phyloP scores from a whole-genome alignment of 2,797 vertebrate species.

The Sebastes itinus region DNA sequence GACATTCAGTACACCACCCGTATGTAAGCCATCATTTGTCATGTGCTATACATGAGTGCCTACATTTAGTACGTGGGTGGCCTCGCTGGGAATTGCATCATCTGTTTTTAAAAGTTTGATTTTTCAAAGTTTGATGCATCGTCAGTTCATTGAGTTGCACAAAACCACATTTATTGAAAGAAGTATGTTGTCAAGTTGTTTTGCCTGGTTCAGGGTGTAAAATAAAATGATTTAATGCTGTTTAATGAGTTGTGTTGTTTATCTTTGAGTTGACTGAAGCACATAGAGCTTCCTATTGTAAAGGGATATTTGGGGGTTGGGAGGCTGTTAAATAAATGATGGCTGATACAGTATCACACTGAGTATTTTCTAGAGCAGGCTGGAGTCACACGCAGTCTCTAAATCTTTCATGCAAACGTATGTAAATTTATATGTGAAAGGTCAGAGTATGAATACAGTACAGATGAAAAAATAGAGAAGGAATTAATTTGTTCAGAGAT shows the following conservation, averaged over 20 bases:
- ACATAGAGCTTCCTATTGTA: constrained; percentile 1
- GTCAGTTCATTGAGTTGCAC: not conserved
- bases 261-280: constrained; percentile 1
- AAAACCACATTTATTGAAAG: not conserved
- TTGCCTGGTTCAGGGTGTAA: not conserved
- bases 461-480: not conserved
- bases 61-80: not conserved
- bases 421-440: not conserved
- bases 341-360: constrained; percentile 23
- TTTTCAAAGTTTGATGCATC: not conserved
- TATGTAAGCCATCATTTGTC: not conserved
- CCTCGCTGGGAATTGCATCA: not conserved
- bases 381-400: constrained; percentile 6
- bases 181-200: not conserved
- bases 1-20: not conserved
- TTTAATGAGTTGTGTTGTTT: constrained; percentile 6
- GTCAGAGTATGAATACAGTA: not conserved
- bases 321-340: constrained; percentile 48
- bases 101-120: not conserved
- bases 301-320: not conserved
- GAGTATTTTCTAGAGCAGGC: constrained; percentile 30
- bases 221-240: constrained; percentile 25
- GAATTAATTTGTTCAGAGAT: not conserved
- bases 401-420: constrained; percentile 32
- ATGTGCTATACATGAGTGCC: not conserved